Evolutionary conservation across 2,113 vertebrate genomes (phyloP), one percentile per base, ranked within the genome.

Genomic region (Tautogolabrus adspersus): DNA sequence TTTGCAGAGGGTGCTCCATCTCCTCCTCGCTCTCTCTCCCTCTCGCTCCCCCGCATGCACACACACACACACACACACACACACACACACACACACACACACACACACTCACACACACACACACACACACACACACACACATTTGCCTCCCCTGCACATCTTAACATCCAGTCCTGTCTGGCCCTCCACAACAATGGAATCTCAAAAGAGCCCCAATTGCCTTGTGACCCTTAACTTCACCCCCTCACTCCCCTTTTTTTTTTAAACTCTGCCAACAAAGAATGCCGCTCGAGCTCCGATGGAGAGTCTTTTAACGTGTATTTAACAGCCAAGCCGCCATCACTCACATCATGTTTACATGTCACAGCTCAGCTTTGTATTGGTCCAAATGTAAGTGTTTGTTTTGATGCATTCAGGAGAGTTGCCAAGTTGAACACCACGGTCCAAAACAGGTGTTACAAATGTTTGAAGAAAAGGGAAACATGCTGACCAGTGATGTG

Each of bases 191-290:
- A 90, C 89, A 85, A 84, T 83, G 77, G 62, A 68, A 77, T 80
- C 66, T 83, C 47, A 83, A 86, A 86, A 82, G 83, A 79, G 19
- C 65, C 66, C 75, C 75, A 72, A 77, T 61, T 82, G 88, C 81
- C 79, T 87, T 80, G 81, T 86, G 89, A 91, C 75, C 88, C 83
- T 72, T 86, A 70, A 87, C 68, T 62, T 76, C 81, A 82, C 58
- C 77, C 64, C 47, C 37, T 21, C 51, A 34, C n/a, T 5, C 61
- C 55, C 54, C 49, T 16, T 61, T 13, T 46, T 70, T 70, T 21
- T 46, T 4, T 3, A 54, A 77, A 77, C 34, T 55, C 38, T 62
- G 42, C 65, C 47, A 62, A 82, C 78, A 83, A 83, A 86, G 79
- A 87, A 75, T 82, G 63, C 68, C 54, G 64, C 40, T 46, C 0